Percentiles rank a stretch among this genome's conserved stretches.
Conservation (phyloP, 2,888 invertebrate species). For the Microplitis manilae region DNA sequence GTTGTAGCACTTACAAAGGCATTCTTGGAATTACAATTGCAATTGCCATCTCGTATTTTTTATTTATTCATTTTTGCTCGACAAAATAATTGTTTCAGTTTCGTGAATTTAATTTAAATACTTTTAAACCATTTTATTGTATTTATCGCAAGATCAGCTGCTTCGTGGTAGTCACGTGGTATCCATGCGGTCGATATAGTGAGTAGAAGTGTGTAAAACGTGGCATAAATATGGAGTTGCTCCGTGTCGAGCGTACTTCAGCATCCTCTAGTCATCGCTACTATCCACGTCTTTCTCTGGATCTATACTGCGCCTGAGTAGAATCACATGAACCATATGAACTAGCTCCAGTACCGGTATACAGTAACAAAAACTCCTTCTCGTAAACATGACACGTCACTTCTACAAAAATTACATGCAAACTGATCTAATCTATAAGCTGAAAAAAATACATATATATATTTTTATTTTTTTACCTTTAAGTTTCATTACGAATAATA, state of each 20-base stretch:
- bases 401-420: conserved; percentile 3
- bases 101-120: background rate
- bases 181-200: conserved; percentile 50
- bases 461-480: background rate
- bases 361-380: conserved; percentile 42
- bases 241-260: conserved; percentile 23
- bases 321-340: background rate
- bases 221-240: conserved; percentile 70
- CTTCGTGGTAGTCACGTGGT: conserved; percentile 41
- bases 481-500: conserved; percentile 6
- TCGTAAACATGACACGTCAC: conserved; percentile 21
- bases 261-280: background rate
- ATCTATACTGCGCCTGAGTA: background rate
- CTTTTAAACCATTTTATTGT: background rate
- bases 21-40: background rate
- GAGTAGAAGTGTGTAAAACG: conserved; percentile 61
- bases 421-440: background rate
- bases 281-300: conserved; percentile 47
- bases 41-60: background rate
- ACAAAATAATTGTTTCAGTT: background rate
- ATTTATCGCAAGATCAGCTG: background rate
- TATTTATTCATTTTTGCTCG: background rate
- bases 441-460: background rate
- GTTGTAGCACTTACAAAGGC: background rate
- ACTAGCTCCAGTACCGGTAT: background rate